Percentiles rank a stretch among this genome's conserved stretches.
These are phyloP conservation scores for Crossocerus cetratus DNA, from an alignment of 2,888 invertebrate species.

Conservation along the genomic window DNA sequence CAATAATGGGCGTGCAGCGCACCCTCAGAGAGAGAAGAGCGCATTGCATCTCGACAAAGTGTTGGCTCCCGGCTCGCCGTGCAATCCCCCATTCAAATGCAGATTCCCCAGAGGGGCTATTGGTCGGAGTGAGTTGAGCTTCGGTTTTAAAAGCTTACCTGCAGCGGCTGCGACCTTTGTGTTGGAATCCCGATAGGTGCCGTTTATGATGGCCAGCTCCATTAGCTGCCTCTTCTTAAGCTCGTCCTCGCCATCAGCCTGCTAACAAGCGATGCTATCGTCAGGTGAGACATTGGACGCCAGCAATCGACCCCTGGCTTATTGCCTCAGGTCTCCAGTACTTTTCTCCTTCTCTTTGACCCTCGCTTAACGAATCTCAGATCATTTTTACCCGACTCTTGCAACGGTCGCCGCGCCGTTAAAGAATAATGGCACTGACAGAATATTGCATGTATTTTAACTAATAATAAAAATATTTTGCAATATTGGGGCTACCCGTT, in stretches of 20 bases:
- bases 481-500: too few relatives aligned
- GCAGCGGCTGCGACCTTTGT: constrained; percentile 90
- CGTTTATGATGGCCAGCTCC: constrained; percentile 99
- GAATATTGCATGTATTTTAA: too few relatives aligned
- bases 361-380: too few relatives aligned
- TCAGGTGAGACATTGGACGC: constrained; percentile 55
- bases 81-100: constrained; percentile 5
- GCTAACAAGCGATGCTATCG: constrained; percentile 78
- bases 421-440: too few relatives aligned
- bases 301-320: background rate
- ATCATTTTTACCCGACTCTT: too few relatives aligned
- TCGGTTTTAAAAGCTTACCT: constrained; percentile 79
- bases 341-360: too few relatives aligned
- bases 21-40: too few relatives aligned
- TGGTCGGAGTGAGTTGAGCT: background rate
- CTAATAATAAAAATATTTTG: too few relatives aligned
- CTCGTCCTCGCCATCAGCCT: constrained; percentile 99
- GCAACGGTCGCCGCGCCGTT: too few relatives aligned
- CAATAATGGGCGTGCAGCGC: background rate
- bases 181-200: constrained; percentile 98
- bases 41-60: background rate
- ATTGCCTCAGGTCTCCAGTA: too few relatives aligned
- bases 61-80: background rate
- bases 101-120: background rate
- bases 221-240: constrained; percentile 99